Base-by-base conservation (phyloP, 2,888 invertebrate species). In the Pherbina coryleti region DNA sequence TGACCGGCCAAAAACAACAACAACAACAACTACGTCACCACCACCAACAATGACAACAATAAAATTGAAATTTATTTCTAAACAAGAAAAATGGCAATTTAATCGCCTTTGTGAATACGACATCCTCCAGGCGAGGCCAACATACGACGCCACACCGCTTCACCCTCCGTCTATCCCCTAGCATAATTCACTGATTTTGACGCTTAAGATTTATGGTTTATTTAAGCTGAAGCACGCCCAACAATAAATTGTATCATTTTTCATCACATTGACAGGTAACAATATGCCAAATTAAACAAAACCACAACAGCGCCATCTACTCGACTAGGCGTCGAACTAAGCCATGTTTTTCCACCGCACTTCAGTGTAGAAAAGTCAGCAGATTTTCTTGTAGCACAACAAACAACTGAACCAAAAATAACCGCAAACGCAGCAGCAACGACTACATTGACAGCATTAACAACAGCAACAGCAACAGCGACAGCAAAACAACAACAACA, bases 261-360 rank as follows among this genome's bases (percentile, higher is more conserved):
- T 83, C 82, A 83, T 83, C 79, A 78, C 71, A 83, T 83, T 83
- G 83, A 83, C 83, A 83, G 82, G 79, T 81, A 81, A 82, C 83
- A 83, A 83, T 83, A 83, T 81, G 83, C 81, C 82, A 83, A 83
- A 82, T 82, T 83, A 82, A 83, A 83, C 81, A 80, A 78, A 80
- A 71, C 66, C 72, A 74, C 51, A 51, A 25, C 69, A 73, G 37
- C 74, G 64, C 64, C 72, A 55, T 44, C 69, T 64, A 53, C 17
- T 49, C 17, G 55, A 2, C 37, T 14, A 17, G 25, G 67, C 66
- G 8, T n/a, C 3, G 5, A 14, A 31, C 62, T 14, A 17, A 25
- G 22, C 25, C 14, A 55, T 22, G 60, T 60, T 14, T 57, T 22
- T n/a, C n/a, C 37, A n/a, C 17, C 22, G 14, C 19, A 49, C 60